phyloP scores from a whole-genome alignment of 2,888 invertebrate genomes.

The Pterostichus niger region DNA sequence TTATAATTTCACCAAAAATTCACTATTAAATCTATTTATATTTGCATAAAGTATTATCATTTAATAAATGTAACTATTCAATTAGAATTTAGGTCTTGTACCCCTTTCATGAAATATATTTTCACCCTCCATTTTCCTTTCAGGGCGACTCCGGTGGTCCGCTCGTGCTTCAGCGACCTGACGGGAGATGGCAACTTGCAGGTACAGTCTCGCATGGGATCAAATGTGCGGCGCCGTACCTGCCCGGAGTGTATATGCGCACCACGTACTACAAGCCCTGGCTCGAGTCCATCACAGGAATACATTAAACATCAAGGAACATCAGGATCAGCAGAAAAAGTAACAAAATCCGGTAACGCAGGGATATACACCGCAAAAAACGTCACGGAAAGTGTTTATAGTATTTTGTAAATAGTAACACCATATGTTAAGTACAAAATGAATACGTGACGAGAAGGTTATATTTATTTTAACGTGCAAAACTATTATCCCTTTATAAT shows the following conservation, averaged over 20 bases:
- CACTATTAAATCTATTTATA: too few relatives aligned
- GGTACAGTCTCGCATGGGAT: constrained; percentile 98
- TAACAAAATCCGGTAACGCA: constrained; percentile 25
- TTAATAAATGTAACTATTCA: too few relatives aligned
- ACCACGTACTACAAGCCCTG: constrained; percentile 95
- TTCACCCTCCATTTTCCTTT: constrained; percentile 62
- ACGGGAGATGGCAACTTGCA: constrained; percentile 92
- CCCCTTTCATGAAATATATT: too few relatives aligned
- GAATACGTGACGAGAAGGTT: constrained; percentile 9
- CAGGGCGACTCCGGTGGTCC: constrained; percentile 97
- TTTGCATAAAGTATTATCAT: too few relatives aligned
- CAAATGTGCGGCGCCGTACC: constrained; percentile 94
- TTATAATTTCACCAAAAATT: too few relatives aligned
- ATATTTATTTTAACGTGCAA: neutral
- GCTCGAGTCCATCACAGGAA: constrained; percentile 92
- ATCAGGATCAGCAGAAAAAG: neutral
- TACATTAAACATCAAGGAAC: constrained; percentile 77
- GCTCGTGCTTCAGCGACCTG: constrained; percentile 88
- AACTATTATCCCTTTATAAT: too few relatives aligned
- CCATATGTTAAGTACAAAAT: constrained; percentile 32
- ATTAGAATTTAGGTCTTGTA: too few relatives aligned
- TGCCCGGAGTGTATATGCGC: constrained; percentile 96
- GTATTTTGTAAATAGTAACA: constrained; percentile 44
- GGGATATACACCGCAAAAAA: constrained; percentile 5
- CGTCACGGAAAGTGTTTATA: constrained; percentile 16